Evolutionary conservation across 2,113 vertebrate species (phyloP).

Genomic region (Cricetomys ansorgei): DNA sequence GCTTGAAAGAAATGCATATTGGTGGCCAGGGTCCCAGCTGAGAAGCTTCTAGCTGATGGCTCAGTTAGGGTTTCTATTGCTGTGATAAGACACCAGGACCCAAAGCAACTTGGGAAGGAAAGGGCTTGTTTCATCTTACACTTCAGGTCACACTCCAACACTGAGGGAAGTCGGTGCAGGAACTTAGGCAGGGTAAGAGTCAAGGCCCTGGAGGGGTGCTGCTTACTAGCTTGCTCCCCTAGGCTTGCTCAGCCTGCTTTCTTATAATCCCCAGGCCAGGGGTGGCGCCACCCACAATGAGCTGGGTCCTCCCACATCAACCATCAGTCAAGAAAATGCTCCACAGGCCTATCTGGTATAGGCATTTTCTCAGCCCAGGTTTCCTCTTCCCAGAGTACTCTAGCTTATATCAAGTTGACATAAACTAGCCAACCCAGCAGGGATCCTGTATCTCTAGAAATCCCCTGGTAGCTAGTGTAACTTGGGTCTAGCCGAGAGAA

Average conservation of each 20-base stretch:
- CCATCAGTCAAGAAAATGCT: not conserved
- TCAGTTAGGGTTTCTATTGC: not conserved
- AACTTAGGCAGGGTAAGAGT: not conserved
- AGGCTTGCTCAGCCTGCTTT: not conserved
- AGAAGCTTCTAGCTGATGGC: not conserved
- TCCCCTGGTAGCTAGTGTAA: not conserved
- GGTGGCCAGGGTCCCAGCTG: not conserved
- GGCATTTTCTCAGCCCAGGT: not conserved
- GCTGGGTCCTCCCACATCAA: not conserved
- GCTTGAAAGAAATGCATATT: not conserved
- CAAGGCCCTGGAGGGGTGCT: not conserved
- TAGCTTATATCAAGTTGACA: not conserved
- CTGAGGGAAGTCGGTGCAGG: not conserved
- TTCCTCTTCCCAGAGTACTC: not conserved
- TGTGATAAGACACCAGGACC: not conserved
- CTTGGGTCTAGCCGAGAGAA: not conserved
- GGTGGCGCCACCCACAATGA: not conserved
- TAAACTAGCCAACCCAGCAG: not conserved
- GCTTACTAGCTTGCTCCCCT: not conserved
- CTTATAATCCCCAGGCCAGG: not conserved
- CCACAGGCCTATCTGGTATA: not conserved
- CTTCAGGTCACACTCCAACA: not conserved
- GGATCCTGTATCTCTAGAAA: not conserved
- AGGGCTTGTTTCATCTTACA: not conserved
- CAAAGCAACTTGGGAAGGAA: not conserved